Evolutionary conservation across 2,113 vertebrate species (phyloP), one percentile per base, ranked within the genome.

Genomic region (Nerophis ophidion): DNA sequence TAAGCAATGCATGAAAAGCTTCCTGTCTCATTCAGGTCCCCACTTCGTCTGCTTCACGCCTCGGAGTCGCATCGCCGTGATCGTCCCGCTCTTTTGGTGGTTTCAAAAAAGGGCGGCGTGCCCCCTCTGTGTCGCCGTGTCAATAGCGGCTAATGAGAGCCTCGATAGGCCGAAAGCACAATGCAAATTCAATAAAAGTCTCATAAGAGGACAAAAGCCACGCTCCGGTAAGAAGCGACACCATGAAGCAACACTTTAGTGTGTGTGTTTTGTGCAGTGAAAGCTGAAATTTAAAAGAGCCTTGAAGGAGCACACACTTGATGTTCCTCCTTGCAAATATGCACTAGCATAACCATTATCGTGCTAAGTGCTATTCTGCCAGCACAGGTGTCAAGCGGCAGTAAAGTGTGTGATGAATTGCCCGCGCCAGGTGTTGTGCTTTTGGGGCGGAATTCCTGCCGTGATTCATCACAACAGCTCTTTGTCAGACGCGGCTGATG

Each of bases 351-450:
- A 79, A 82, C 64, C 65, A 80, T 85, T 84, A 44, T 44, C 84
- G 67, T 62, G 52, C 59, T 70, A 79, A 77, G 64, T 77, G 70
- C 68, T 77, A 72, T 84, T 81, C 68, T 78, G 57, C 33, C 69
- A 81, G 74, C 74, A 71, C 83, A 74, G 75, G 84, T 81, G 85
- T 86, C 48, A 81, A 80, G 82, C 82, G 72, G 78, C 78, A 83
- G 77, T 80, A 83, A 76, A 55, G 16, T 49, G 81, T 82, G 87
- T 91, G 82, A 88, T 86, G 79, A 81, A 85, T 82, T 79, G 77
- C 74, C 48, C 62, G 84, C 69, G 81, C 84, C 93, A 94, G 92
- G 91, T 93, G 93, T 93, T 94, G 90, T 91, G 91, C 89, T 90
- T 90, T 83, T 79, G 79, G 89, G 83, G 84, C 61, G 84, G 84